A percentile compares a stretch with the other conserved stretches of the same genome.
Conservation (phyloP, 2,113 vertebrate species). For the Mustelus asterias region DNA sequence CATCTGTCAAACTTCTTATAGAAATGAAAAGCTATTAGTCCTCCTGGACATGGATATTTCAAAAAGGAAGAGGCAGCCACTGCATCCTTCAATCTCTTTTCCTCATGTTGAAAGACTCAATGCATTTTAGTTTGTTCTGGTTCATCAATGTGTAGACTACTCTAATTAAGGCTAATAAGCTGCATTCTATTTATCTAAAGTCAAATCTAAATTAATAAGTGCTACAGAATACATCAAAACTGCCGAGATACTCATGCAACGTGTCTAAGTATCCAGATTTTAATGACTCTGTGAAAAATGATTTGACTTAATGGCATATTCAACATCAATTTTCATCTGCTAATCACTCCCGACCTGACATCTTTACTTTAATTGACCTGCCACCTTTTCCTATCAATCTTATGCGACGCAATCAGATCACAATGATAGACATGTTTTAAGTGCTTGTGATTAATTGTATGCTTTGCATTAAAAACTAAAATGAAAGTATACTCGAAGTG, state of each 20-base stretch:
- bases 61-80: neutral
- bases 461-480: neutral
- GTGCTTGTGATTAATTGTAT: neutral
- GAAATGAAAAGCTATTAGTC: neutral
- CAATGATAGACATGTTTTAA: slow-evolving; percentile 1
- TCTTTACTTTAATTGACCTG: neutral
- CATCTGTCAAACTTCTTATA: neutral
- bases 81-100: neutral
- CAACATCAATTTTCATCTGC: neutral
- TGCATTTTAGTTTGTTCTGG: neutral
- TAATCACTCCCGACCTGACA: neutral
- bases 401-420: neutral
- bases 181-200: slow-evolving; percentile 11
- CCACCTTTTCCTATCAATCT: neutral
- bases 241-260: neutral
- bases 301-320: neutral
- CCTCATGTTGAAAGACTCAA: neutral
- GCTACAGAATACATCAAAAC: neutral
- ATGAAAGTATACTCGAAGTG: neutral
- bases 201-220: neutral
- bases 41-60: neutral
- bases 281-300: neutral
- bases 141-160: neutral
- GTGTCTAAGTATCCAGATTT: neutral
- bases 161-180: neutral